Percentiles rank a stretch among this genome's conserved stretches.
Conservation (phyloP, 2,113 vertebrate genomes). For the Elanus axillaris region DNA sequence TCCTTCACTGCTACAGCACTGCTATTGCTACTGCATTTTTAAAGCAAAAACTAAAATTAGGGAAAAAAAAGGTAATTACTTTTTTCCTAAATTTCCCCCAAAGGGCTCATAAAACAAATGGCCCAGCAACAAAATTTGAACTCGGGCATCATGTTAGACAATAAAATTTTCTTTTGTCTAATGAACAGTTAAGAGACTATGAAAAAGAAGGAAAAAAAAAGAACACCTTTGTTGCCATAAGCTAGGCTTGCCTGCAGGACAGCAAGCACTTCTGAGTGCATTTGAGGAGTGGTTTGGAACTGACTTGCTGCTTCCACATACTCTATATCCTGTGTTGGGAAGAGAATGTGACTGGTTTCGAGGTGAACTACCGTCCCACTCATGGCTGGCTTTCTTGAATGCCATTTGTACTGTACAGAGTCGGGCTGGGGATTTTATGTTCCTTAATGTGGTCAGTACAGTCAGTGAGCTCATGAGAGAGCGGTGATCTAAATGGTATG, state of each 20-base stretch:
- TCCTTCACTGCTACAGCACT: background rate
- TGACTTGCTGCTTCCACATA: background rate
- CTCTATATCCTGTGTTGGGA: background rate
- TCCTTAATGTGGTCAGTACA: background rate
- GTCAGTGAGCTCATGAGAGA: background rate
- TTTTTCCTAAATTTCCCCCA: background rate
- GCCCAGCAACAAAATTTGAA: background rate
- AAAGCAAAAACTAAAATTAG: background rate
- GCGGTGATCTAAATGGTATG: background rate
- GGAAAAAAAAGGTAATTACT: background rate
- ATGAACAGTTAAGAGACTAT: background rate
- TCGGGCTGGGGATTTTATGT: background rate
- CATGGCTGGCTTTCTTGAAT: background rate
- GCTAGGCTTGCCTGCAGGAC: background rate
- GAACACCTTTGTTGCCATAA: background rate
- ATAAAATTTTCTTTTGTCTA: background rate
- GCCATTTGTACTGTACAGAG: background rate
- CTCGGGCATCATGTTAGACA: background rate
- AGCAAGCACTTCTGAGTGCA: background rate
- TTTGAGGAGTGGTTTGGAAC: background rate
- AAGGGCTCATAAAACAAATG: background rate
- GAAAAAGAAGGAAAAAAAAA: background rate
- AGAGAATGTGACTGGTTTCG: background rate
- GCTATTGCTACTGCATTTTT: background rate
- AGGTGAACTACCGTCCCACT: background rate